Evolutionary conservation across 1,140 invertebrate species (phyloP).

Genomic region (Eurytemora carolleeae): DNA sequence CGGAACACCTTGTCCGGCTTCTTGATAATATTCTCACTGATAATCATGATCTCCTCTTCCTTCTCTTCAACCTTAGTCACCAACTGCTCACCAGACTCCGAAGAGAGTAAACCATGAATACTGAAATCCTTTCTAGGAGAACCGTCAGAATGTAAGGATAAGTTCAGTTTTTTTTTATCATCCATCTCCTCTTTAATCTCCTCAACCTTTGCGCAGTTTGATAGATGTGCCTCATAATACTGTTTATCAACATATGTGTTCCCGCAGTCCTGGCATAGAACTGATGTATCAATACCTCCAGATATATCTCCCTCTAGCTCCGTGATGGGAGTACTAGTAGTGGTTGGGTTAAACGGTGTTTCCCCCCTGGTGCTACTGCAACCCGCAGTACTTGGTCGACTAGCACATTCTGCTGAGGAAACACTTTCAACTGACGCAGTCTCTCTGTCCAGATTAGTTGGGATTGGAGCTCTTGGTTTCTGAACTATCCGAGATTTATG

Average conservation of each 20-base stretch:
- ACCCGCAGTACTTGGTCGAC: neutral
- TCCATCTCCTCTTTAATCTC: neutral
- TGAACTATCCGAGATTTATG: too few species aligned
- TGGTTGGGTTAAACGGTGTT: neutral
- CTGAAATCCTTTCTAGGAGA: constrained; percentile 11
- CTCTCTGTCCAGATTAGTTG: neutral
- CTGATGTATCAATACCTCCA: neutral
- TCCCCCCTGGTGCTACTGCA: neutral
- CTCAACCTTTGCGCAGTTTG: neutral
- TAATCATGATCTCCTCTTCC: neutral
- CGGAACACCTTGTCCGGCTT: too few species aligned
- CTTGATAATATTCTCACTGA: neutral
- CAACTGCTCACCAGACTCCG: too few species aligned
- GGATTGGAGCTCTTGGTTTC: too few species aligned
- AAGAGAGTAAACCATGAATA: constrained; percentile 7
- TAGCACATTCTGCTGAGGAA: neutral
- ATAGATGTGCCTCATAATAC: neutral
- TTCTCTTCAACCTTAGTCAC: neutral
- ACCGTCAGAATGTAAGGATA: neutral
- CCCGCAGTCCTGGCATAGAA: neutral
- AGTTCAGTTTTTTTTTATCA: neutral
- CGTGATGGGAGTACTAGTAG: neutral
- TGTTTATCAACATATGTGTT: neutral
- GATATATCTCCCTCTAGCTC: neutral
- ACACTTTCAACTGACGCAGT: neutral